A percentile compares a stretch with the other conserved stretches of the same genome.
Conservation (phyloP, 2,113 vertebrate genomes). For the Lamprologus lemairii region DNA sequence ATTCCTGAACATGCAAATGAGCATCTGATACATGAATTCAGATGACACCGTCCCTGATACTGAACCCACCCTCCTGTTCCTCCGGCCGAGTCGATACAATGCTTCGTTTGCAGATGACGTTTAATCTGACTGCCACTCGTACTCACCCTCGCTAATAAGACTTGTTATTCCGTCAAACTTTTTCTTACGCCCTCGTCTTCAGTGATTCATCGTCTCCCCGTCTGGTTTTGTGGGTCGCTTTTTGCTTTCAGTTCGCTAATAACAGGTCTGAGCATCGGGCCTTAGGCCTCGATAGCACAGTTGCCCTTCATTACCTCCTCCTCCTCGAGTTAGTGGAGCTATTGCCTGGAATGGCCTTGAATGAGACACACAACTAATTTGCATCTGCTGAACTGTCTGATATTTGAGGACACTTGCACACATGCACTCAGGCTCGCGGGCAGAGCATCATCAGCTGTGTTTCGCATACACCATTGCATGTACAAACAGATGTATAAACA, state of each 20-base stretch:
- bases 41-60: background rate
- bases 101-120: background rate
- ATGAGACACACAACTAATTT: conserved; percentile 2
- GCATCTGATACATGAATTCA: background rate
- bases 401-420: background rate
- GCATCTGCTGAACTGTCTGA: background rate
- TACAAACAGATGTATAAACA: background rate
- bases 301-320: background rate
- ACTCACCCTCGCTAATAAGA: background rate
- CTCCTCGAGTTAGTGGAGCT: background rate
- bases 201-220: conserved; percentile 29
- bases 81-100: background rate
- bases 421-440: background rate
- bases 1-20: background rate
- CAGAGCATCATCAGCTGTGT: background rate
- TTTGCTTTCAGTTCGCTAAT: conserved; percentile 20
- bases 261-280: conserved; percentile 25
- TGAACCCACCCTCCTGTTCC: conserved; percentile 1
- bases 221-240: background rate
- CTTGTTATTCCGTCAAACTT: background rate
- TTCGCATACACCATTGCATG: background rate
- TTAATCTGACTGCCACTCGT: background rate
- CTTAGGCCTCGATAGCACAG: background rate
- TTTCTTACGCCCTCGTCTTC: background rate
- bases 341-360: conserved; percentile 4